Conservation (phyloP, 2,113 vertebrate species). For the Phasianus colchicus region DNA sequence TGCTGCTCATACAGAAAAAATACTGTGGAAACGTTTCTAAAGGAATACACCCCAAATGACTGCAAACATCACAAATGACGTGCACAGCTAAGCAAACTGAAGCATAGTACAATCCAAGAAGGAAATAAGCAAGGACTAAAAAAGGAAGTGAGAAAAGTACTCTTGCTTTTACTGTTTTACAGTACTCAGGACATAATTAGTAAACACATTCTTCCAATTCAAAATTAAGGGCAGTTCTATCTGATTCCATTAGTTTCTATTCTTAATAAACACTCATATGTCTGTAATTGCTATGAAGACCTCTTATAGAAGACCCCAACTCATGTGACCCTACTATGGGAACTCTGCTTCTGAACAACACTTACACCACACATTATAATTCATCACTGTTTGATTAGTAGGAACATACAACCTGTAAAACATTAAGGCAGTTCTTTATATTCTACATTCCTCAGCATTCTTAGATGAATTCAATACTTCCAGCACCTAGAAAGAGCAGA, state of each 20-base stretch:
- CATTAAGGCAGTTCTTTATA: rapidly evolving
- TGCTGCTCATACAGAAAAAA: not conserved
- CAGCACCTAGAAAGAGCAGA: rapidly evolving
- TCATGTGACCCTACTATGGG: not conserved
- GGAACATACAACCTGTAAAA: rapidly evolving
- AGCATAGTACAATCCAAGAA: not conserved
- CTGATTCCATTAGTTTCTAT: rapidly evolving
- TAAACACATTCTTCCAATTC: not conserved
- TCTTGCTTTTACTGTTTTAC: not conserved
- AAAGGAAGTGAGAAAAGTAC: not conserved
- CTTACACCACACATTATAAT: not conserved
- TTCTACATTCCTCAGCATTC: not conserved
- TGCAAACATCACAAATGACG: not conserved
- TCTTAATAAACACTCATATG: not conserved
- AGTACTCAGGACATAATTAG: rapidly evolving
- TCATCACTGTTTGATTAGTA: not conserved
- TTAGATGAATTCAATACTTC: not conserved
- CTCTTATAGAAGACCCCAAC: not conserved
- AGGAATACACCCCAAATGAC: not conserved
- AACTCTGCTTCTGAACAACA: not conserved
- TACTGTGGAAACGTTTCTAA: rapidly evolving
- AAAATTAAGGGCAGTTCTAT: not conserved
- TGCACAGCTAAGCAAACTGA: not conserved
- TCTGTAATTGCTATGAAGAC: not conserved
- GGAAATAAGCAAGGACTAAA: not conserved